Percentiles rank a stretch among this genome's conserved stretches.
These are phyloP conservation scores for Plectrocnemia conspersa DNA, from an alignment of 1,140 invertebrate species.

Conservation along the genomic window DNA sequence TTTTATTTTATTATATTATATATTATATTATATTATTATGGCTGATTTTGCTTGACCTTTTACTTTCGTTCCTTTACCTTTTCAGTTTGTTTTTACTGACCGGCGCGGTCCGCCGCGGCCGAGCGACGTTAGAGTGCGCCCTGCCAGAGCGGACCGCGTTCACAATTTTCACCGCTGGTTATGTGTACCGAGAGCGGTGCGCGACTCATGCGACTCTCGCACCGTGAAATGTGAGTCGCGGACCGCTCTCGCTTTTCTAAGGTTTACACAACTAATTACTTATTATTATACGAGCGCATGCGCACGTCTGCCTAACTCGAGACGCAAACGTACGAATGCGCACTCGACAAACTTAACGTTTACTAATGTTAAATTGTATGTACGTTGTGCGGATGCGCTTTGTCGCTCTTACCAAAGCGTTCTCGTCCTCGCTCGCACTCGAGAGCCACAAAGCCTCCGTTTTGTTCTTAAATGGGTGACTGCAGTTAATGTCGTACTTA, in stretches of 20 bases:
- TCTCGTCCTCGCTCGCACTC: too few relatives aligned
- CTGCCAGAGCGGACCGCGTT: background rate
- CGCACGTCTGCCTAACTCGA: background rate
- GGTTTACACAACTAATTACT: background rate
- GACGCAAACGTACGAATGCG: background rate
- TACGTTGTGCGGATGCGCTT: too few relatives aligned
- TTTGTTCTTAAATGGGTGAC: conserved; percentile 31
- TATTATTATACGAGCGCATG: background rate
- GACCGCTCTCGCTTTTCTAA: too few relatives aligned
- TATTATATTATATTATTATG: conserved; percentile 32
- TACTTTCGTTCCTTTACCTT: conserved; percentile 20
- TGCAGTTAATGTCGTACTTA: conserved; percentile 27
- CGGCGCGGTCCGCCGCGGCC: background rate
- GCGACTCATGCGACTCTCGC: too few relatives aligned
- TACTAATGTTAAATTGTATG: too few relatives aligned
- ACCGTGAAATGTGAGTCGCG: too few relatives aligned
- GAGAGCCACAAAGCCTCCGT: too few relatives aligned
- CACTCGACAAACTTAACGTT: too few relatives aligned
- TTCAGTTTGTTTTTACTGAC: conserved; percentile 10
- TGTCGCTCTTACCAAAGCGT: conserved; percentile 6
- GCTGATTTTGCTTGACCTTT: conserved; percentile 31
- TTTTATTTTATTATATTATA: conserved; percentile 19
- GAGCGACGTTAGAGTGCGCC: background rate
- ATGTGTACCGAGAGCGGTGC: too few relatives aligned
- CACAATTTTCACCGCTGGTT: background rate